Evolutionary conservation across 2,113 vertebrate genomes (phyloP).

Genomic region (Kryptolebias marmoratus): DNA sequence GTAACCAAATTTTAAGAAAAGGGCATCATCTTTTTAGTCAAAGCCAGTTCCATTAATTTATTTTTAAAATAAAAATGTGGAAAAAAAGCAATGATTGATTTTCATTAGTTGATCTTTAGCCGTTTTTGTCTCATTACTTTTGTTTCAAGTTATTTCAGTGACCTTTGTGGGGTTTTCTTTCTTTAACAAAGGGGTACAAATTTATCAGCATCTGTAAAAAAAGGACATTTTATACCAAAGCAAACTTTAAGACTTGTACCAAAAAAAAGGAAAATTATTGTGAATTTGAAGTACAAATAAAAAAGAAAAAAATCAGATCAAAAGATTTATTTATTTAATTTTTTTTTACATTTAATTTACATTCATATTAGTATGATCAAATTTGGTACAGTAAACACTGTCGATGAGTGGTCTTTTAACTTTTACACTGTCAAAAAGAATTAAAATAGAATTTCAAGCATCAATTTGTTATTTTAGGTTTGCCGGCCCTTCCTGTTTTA

Average conservation of each 20-base stretch:
- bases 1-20: too few species aligned
- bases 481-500: constrained; percentile 49
- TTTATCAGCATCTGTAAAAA: too few species aligned
- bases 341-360: constrained; percentile 69
- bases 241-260: neutral
- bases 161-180: too few species aligned
- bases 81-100: too few species aligned
- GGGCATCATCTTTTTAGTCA: too few species aligned
- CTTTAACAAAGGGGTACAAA: too few species aligned
- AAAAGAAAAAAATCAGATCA: constrained; percentile 37
- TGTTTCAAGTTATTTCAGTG: too few species aligned
- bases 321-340: constrained; percentile 54
- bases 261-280: neutral
- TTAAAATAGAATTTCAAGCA: constrained; percentile 29
- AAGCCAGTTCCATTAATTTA: too few species aligned
- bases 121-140: too few species aligned
- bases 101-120: too few species aligned
- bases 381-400: constrained; percentile 69
- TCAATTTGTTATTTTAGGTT: constrained; percentile 27
- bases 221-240: neutral
- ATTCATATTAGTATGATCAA: constrained; percentile 76
- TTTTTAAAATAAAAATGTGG: too few species aligned
- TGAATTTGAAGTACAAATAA: neutral
- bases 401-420: constrained; percentile 45
- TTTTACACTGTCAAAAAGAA: constrained; percentile 19